These are phyloP conservation scores for Polia nebulosa DNA, from an alignment of 2,888 invertebrate species.

Conservation along the genomic window DNA sequence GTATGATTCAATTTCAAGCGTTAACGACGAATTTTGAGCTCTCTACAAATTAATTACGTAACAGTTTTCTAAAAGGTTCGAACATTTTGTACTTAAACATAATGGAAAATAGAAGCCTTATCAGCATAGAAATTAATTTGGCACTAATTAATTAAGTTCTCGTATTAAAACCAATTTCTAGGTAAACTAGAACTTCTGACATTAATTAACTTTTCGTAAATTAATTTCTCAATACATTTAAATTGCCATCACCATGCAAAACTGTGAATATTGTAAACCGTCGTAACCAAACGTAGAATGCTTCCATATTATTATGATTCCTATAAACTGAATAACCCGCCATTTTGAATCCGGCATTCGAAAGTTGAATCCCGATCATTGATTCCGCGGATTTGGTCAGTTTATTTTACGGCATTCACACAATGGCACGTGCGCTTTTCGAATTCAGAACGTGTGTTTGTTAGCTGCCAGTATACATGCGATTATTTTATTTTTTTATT, in stretches of 20 bases:
- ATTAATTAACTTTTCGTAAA: constrained; percentile 3
- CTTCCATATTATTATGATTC: background rate
- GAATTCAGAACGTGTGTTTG: constrained; percentile 50
- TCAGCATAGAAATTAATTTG: constrained; percentile 17
- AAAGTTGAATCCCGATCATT: constrained; percentile 38
- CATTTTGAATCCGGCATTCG: constrained; percentile 38
- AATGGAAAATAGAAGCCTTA: constrained; percentile 3
- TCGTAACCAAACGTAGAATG: background rate
- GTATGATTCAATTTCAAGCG: background rate
- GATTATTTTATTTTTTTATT: constrained; percentile 24
- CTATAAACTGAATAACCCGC: constrained; percentile 5
- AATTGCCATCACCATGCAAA: background rate
- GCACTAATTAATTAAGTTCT: constrained; percentile 22
- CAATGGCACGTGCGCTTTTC: constrained; percentile 43
- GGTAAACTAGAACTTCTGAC: constrained; percentile 6
- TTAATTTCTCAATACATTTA: background rate
- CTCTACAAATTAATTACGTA: background rate
- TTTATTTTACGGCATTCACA: constrained; percentile 46
- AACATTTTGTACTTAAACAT: constrained; percentile 11
- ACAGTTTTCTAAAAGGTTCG: background rate
- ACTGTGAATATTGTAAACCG: background rate
- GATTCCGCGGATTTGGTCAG: constrained; percentile 35
- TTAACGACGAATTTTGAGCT: background rate
- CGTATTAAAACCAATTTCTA: background rate
- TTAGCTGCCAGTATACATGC: constrained; percentile 31